Evolutionary conservation across 2,888 invertebrate species (phyloP).

Genomic region (Euzophera pinguis): DNA sequence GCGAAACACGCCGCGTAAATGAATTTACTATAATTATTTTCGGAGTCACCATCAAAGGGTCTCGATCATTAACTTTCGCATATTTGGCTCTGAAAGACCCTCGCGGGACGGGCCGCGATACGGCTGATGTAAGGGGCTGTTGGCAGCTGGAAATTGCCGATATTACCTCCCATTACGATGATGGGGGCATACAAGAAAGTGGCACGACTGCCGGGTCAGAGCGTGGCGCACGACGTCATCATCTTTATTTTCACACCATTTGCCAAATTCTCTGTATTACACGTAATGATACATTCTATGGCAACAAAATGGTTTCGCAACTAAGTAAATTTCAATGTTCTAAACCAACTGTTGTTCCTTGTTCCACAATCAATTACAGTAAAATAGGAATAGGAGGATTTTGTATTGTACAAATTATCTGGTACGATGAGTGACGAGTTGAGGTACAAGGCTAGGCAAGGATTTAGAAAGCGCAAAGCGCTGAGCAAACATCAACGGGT

Average conservation of each 20-base stretch:
- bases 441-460: constrained; percentile 34
- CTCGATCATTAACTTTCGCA: constrained; percentile 44
- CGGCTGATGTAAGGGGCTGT: constrained; percentile 51
- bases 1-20: constrained; percentile 31
- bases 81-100: constrained; percentile 37
- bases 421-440: constrained; percentile 3
- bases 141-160: constrained; percentile 58
- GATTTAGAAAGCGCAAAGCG: constrained; percentile 66
- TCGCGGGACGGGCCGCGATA: constrained; percentile 44
- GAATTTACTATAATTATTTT: constrained; percentile 38
- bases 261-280: constrained; percentile 16
- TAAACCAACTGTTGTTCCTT: neutral
- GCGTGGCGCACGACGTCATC: constrained; percentile 43
- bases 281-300: constrained; percentile 6
- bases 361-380: neutral
- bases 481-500: constrained; percentile 59
- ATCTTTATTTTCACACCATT: constrained; percentile 56
- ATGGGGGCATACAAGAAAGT: constrained; percentile 63
- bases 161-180: constrained; percentile 68
- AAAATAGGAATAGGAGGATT: neutral
- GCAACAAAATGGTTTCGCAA: constrained; percentile 3
- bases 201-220: constrained; percentile 48
- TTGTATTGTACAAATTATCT: too few species aligned
- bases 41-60: constrained; percentile 38
- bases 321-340: neutral